Conservation (phyloP, 2,797 vertebrate species). For the Pampus argenteus region DNA sequence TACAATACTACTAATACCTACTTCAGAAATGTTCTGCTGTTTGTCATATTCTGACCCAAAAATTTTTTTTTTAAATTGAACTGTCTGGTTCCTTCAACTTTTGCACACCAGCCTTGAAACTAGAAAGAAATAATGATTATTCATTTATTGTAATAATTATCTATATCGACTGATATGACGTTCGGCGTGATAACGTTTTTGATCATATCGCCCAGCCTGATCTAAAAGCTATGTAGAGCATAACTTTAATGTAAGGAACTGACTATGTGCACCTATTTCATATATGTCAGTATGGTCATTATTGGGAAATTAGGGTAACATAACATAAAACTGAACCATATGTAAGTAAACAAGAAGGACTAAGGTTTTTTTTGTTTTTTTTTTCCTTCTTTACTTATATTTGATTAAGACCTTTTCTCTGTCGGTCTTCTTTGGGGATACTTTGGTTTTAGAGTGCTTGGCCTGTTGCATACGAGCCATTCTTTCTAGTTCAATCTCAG, state of each 20-base stretch:
- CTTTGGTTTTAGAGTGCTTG: neutral
- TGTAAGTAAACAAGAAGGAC: neutral
- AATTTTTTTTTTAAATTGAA: no score
- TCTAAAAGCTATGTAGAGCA: neutral
- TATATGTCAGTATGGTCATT: neutral
- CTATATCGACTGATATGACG: no score
- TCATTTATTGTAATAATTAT: no score
- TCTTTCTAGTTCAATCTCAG: conserved; percentile 1
- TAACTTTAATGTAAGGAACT: neutral
- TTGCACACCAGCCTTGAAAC: no score
- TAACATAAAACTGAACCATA: neutral
- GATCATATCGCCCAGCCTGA: no score
- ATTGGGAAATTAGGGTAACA: neutral
- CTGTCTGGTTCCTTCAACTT: no score
- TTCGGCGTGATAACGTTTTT: no score
- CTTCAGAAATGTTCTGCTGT: no score
- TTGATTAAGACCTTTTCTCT: neutral
- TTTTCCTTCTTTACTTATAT: neutral
- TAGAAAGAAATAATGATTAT: no score
- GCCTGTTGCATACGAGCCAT: neutral
- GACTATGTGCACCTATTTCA: neutral
- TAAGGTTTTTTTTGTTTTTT: neutral
- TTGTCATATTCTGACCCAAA: no score
- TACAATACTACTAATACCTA: no score
- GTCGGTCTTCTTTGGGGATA: neutral